These are phyloP conservation scores for Hybos culiciformis DNA, from an alignment of 2,888 invertebrate species.

Conservation along the genomic window DNA sequence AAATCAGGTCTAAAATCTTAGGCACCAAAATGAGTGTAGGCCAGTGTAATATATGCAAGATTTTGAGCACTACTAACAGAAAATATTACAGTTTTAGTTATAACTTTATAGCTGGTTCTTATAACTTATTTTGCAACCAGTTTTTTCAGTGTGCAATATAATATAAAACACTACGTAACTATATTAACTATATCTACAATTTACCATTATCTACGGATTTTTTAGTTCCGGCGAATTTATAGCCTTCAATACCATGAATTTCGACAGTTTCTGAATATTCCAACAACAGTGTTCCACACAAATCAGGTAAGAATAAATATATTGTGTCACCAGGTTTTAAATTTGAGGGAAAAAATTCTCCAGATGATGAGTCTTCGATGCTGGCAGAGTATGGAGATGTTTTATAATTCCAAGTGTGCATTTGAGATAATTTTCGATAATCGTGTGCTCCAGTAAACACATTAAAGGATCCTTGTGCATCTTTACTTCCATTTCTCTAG, in stretches of 20 bases:
- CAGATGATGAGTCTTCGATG: constrained; percentile 55
- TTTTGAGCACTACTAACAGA: too few species aligned
- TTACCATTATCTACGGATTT: constrained; percentile 55
- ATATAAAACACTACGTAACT: too few species aligned
- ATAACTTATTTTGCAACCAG: too few species aligned
- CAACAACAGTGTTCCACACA: constrained; percentile 55
- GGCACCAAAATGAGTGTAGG: too few species aligned
- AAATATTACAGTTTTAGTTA: too few species aligned
- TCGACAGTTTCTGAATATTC: constrained; percentile 45
- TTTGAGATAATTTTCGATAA: constrained; percentile 45
- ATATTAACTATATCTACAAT: too few species aligned
- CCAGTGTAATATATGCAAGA: too few species aligned
- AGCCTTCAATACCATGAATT: constrained; percentile 46
- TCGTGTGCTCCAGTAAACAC: constrained; percentile 50
- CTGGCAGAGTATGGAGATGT: constrained; percentile 43
- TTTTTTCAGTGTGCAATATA: too few species aligned
- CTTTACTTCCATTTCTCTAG: constrained; percentile 57
- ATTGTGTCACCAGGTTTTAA: constrained; percentile 42
- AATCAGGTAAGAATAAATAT: constrained; percentile 57
- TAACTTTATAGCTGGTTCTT: too few species aligned
- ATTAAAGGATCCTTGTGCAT: constrained; percentile 56
- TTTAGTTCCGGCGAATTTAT: constrained; percentile 51
- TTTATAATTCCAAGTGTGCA: constrained; percentile 52
- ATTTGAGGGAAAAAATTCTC: constrained; percentile 63
- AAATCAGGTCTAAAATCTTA: too few species aligned